Evolutionary conservation across 2,888 invertebrate genomes (phyloP), one percentile per base, ranked within the genome.

Genomic region (Neoascia interrupta): DNA sequence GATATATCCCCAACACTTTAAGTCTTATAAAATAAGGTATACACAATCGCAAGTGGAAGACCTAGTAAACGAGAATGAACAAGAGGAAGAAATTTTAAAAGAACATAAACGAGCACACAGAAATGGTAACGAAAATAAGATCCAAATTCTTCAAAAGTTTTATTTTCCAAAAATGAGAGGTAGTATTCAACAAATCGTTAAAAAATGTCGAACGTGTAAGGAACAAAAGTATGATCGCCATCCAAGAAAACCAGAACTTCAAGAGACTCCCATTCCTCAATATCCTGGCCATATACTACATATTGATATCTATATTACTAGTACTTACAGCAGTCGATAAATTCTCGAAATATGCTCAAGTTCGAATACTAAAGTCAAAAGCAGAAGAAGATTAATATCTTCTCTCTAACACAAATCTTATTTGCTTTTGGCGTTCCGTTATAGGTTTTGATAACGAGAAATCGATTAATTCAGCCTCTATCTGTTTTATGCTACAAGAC

Each of bases 201-300:
- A 51, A 31, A 49, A 63, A 41, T 51, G 69, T 5, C 21, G 19
- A 8, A 18, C 43, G 8, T 69, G 69, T 19, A 37, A 56, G 3
- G 36, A 49, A 13, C 54, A 64, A 18, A 73, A 73, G 13, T 64
- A 58, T 13, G 73, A 64, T 6, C 51, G 53, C 1, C 66, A 53
- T 5, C 41, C 41, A 0, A 56, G 63, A 3, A 56, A 72, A 41
- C 56, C 63, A 0, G n/a, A 63, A 47, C 10, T 61, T 15, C 36
- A 11, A 26, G 51, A 58, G 31, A 69, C 58, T 0, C 58, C 58
- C 8, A 58, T 69, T 6, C 60, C 63, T n/a, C 28, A 39, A 11
- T 72, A 39, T 15, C 70, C 61, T 0, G 53, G 47, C 3, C 49
- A 63, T 2, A 64, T 72, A 13, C 5, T 63, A 1, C 64, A 64